Conservation (phyloP, 2,797 vertebrate genomes). For the Monodelphis domestica region DNA sequence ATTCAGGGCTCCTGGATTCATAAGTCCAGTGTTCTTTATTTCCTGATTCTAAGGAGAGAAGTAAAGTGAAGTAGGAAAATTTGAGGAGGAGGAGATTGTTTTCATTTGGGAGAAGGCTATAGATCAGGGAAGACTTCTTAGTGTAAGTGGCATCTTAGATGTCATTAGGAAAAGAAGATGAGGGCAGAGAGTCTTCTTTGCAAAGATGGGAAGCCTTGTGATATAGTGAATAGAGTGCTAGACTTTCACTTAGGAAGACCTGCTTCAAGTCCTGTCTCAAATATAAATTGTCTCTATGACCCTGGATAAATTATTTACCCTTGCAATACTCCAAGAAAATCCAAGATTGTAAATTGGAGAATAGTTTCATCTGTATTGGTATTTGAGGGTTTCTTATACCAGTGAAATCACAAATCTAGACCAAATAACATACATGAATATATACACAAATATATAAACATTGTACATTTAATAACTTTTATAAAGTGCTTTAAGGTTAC, state of each 20-base stretch:
- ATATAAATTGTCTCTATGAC: background rate
- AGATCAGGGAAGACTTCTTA: background rate
- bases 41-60: background rate
- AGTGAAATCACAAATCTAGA: too few relatives aligned
- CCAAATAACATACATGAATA: background rate
- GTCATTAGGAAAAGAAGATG: background rate
- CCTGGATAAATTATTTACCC: background rate
- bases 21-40: background rate
- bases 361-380: too few relatives aligned
- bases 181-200: too few relatives aligned
- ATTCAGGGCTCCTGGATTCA: background rate
- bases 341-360: too few relatives aligned
- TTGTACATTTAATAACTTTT: background rate
- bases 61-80: background rate
- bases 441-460: background rate
- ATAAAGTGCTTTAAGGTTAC: background rate
- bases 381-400: too few relatives aligned
- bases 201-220: background rate
- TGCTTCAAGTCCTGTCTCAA: background rate
- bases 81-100: background rate
- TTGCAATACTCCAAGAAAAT: too few relatives aligned
- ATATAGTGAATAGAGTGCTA: background rate
- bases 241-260: too few relatives aligned
- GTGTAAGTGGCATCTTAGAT: background rate
- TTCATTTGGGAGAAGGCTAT: background rate